These are phyloP conservation scores for Hyaena hyaena DNA, from an alignment of 2,113 vertebrate genomes.

Conservation along the genomic window DNA sequence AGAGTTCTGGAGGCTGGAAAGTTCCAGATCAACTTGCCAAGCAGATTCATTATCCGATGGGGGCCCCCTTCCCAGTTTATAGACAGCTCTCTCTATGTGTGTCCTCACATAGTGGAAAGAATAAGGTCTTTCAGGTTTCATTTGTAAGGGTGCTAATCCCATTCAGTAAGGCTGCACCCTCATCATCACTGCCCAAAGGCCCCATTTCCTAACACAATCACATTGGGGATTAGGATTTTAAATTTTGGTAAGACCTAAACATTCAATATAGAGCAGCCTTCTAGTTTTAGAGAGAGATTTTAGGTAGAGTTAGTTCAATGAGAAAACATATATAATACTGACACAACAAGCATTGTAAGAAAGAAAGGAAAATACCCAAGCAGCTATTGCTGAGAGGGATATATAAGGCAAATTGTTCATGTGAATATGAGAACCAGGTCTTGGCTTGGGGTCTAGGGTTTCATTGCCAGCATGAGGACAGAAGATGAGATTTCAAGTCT, in stretches of 20 bases:
- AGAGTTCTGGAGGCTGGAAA: not conserved
- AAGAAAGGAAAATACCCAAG: not conserved
- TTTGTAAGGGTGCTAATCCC: not conserved
- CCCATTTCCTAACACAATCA: not conserved
- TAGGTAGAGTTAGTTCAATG: not conserved
- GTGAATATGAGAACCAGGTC: not conserved
- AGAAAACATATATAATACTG: not conserved
- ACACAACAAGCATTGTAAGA: not conserved
- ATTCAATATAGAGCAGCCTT: not conserved
- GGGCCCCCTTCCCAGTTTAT: not conserved
- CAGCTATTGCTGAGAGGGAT: not conserved
- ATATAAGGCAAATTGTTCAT: not conserved
- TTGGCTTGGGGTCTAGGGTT: not conserved
- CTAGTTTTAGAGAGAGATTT: not conserved
- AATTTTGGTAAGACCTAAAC: not conserved
- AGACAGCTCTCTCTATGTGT: not conserved
- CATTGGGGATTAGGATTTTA: not conserved
- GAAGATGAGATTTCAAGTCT: not conserved
- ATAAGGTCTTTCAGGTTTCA: not conserved
- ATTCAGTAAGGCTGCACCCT: not conserved
- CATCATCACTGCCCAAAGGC: not conserved
- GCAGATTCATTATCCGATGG: not conserved
- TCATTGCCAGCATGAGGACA: not conserved
- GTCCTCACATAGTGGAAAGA: too few relatives aligned
- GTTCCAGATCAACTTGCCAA: not conserved